Conservation (phyloP, 2,888 invertebrate species). For the Polietes domitor region DNA sequence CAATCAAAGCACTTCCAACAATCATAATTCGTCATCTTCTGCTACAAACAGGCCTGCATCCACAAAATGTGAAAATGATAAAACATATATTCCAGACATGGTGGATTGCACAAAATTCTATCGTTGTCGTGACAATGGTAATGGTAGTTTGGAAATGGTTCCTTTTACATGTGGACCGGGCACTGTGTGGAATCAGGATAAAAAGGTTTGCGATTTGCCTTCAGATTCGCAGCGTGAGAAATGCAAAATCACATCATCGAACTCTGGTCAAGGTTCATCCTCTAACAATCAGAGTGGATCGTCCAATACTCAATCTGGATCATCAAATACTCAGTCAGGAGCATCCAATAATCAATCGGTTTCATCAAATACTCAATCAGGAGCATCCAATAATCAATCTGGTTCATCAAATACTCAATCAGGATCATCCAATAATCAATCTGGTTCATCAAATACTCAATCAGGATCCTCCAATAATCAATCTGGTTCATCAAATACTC, state of each 20-base stretch:
- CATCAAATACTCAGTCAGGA: constrained; percentile 9
- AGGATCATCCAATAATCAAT: constrained; percentile 53
- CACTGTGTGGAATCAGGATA: constrained; percentile 83
- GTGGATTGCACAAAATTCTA: constrained; percentile 83
- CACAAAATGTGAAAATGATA: constrained; percentile 77
- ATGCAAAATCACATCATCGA: constrained; percentile 69
- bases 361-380: constrained; percentile 38
- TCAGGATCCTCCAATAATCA: constrained; percentile 56
- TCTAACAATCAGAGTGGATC: constrained; percentile 30
- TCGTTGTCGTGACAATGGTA: constrained; percentile 82
- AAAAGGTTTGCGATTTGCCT: constrained; percentile 82
- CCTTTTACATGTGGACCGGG: constrained; percentile 83
- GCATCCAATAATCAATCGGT: constrained; percentile 21
- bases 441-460: constrained; percentile 48
- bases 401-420: constrained; percentile 53
- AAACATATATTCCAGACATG: constrained; percentile 80
- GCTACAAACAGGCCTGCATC: constrained; percentile 59
- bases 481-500: constrained; percentile 49
- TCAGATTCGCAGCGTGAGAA: constrained; percentile 74
- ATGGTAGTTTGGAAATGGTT: constrained; percentile 81
- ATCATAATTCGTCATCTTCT: constrained; percentile 31
- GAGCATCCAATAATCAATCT: constrained; percentile 66
- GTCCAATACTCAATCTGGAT: constrained; percentile 7
- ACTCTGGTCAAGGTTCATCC: constrained; percentile 51
- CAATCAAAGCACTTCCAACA: no score